These are phyloP conservation scores for Falcunculus frontatus DNA, from an alignment of 2,113 vertebrate genomes.

Conservation along the genomic window DNA sequence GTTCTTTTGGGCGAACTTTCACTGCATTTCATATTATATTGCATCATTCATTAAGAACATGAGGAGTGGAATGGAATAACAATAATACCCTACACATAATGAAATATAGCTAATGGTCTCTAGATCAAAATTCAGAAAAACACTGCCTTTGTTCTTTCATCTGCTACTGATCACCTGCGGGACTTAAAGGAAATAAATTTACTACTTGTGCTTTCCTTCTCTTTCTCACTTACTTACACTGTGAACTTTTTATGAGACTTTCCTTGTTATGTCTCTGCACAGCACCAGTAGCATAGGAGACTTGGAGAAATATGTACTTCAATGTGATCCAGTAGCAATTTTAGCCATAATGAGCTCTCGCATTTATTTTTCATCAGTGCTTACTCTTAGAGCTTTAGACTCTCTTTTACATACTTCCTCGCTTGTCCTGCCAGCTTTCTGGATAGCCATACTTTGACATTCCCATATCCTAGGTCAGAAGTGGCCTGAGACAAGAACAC, in stretches of 20 bases:
- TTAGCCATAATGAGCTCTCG: not conserved
- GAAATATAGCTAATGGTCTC: not conserved
- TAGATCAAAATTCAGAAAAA: not conserved
- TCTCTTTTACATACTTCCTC: not conserved
- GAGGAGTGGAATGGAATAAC: not conserved
- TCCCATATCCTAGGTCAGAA: not conserved
- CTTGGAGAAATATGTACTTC: not conserved
- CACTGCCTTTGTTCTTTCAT: not conserved
- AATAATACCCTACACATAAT: not conserved
- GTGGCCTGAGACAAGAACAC: not conserved
- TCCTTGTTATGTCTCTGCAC: not conserved
- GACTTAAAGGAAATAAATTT: not conserved
- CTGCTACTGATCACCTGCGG: not conserved
- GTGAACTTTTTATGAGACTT: not conserved
- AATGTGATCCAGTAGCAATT: not conserved
- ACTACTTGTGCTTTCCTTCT: not conserved
- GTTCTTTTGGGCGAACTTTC: not conserved
- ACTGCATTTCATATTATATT: not conserved
- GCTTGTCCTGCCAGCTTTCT: not conserved
- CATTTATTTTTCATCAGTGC: not conserved
- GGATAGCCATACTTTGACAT: not conserved
- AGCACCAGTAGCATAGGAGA: not conserved
- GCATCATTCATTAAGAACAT: not conserved
- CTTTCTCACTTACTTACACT: not conserved
- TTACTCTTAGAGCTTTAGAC: not conserved